Base-by-base conservation (phyloP, 2,888 invertebrate species). In the Luperina nickerlii region DNA sequence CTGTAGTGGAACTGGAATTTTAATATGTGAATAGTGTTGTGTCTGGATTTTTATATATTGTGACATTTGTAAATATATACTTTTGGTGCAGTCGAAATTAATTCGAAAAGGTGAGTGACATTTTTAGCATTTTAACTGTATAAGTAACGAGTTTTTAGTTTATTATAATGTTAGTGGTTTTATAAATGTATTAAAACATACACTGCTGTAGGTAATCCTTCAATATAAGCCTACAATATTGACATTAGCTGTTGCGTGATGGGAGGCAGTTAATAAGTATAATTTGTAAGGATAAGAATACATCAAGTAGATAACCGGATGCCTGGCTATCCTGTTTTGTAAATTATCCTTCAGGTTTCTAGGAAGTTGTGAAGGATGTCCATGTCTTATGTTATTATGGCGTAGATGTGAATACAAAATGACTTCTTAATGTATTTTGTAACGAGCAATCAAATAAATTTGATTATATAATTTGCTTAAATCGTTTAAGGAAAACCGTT, bases 281-380 rank as follows among this genome's bases (percentile, higher is more conserved):
- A 88, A 91, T 91, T 90, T 86, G 84, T 76, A 74, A 81, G 87
- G 74, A 78, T 85, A 81, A 82, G 83, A 83, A 80, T 78, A 84
- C 84, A 82, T 85, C 79, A 88, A 83, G 88, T 70, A 82, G 82
- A 87, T 79, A 87, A 81, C 88, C 90, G 91, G 90, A 88, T 88
- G 84, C 84, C 85, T 73, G 84, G 84, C 82, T 87, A 89, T 91
- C 89, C 88, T 90, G 90, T 88, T 89, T 81, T 82, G 88, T 87
- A 90, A 92, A 92, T 91, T 91, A 91, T 89, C 87, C 81, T 87
- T 80, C 88, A 83, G 88, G 87, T 89, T 91, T 90, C 91, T 91
- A 90, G 91, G 92, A 93, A 92, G 86, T 87, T 87, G 80, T 84
- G 73, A 81, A 89, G 90, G 87, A 87, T 86, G 86, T 84, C 81